Percentiles rank a stretch among this genome's conserved stretches.
Evolutionary conservation across 2,113 vertebrate genomes (phyloP).

Genomic region (Alaudala cheleensis): DNA sequence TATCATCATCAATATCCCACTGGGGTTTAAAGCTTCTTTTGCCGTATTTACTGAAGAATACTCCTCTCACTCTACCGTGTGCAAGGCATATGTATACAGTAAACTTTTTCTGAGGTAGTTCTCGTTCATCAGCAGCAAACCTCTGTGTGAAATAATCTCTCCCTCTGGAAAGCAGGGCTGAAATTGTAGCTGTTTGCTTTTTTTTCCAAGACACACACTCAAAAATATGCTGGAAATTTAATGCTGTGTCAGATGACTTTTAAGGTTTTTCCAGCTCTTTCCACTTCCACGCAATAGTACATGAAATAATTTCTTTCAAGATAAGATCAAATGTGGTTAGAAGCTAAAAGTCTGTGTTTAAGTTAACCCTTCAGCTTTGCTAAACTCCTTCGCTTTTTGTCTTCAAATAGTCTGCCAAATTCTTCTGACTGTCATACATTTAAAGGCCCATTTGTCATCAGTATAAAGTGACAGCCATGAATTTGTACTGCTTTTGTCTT

Average conservation of each 20-base stretch:
- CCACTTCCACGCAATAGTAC: background rate
- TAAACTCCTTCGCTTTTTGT: background rate
- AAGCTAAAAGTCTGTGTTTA: slow-evolving; percentile 15
- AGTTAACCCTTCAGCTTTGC: background rate
- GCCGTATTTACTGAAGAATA: background rate
- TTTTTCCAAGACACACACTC: background rate
- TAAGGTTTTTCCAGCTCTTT: slow-evolving; percentile 12
- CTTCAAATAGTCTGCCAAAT: slow-evolving; percentile 9
- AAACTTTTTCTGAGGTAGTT: background rate
- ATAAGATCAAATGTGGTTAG: slow-evolving; percentile 8
- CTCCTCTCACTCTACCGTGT: fast-evolving
- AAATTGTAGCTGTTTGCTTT: background rate
- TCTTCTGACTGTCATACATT: background rate
- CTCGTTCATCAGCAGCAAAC: background rate
- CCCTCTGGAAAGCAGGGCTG: background rate
- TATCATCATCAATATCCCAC: background rate
- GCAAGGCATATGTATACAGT: background rate
- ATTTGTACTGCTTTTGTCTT: background rate
- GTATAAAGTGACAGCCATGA: background rate
- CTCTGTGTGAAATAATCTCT: background rate
- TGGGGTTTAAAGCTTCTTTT: background rate
- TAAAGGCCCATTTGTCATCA: background rate
- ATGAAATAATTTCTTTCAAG: slow-evolving; percentile 26
- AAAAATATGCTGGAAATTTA: slow-evolving; percentile 23
- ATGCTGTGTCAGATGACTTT: background rate